Evolutionary conservation across 2,888 invertebrate species (phyloP).

Genomic region (Agelastica alni): DNA sequence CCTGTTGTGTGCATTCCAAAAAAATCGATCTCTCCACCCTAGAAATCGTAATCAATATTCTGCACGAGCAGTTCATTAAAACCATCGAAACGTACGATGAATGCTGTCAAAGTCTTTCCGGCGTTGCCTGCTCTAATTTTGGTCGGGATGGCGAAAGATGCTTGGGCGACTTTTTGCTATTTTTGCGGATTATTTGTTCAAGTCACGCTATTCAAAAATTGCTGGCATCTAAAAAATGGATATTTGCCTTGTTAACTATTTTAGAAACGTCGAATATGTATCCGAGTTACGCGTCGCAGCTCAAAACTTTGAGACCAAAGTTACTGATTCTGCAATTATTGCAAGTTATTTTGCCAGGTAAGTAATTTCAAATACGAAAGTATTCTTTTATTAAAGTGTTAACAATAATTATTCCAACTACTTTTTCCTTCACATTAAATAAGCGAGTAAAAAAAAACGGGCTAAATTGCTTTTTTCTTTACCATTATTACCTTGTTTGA

Average conservation of each 20-base stretch:
- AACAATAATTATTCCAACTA: background rate
- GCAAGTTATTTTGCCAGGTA: conserved; percentile 57
- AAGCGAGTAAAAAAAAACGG: too few relatives aligned
- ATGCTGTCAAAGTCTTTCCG: conserved; percentile 33
- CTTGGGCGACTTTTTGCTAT: conserved; percentile 62
- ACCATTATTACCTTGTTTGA: too few relatives aligned
- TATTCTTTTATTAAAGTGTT: background rate
- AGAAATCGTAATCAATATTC: conserved; percentile 59
- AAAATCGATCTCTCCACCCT: conserved; percentile 57
- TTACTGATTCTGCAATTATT: conserved; percentile 61
- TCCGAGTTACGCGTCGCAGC: conserved; percentile 42
- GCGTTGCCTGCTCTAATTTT: conserved; percentile 27
- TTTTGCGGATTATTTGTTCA: conserved; percentile 60
- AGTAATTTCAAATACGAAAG: background rate
- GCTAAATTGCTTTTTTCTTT: too few relatives aligned
- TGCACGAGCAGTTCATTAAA: conserved; percentile 58
- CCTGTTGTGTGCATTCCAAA: conserved; percentile 60
- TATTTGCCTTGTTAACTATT: conserved; percentile 56
- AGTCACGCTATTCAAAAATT: conserved; percentile 56
- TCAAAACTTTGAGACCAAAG: conserved; percentile 59
- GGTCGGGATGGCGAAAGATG: conserved; percentile 51
- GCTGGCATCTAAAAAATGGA: conserved; percentile 60
- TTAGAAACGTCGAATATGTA: conserved; percentile 49
- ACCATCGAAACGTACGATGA: conserved; percentile 40
- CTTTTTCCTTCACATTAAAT: too few relatives aligned